Evolutionary conservation across 2,113 vertebrate genomes (phyloP).

Genomic region (Psittacara wagleri): DNA sequence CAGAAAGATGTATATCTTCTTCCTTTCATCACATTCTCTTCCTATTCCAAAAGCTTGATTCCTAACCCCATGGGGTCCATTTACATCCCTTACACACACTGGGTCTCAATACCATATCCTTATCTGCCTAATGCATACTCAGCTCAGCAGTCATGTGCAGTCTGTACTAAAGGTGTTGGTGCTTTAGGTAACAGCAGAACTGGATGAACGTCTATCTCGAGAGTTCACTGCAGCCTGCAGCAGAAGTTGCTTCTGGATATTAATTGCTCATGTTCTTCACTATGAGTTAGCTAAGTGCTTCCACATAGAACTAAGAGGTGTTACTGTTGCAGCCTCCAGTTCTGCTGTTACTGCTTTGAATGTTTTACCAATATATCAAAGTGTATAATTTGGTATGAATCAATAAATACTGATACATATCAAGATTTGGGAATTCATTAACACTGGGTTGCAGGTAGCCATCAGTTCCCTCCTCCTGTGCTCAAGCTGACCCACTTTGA

Average conservation of each 20-base stretch:
- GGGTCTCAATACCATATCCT: accelerated
- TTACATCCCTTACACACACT: background rate
- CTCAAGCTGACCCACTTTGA: background rate
- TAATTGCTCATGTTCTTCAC: background rate
- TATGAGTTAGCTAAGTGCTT: background rate
- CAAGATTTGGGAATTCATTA: background rate
- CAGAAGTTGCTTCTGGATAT: background rate
- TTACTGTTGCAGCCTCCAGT: background rate
- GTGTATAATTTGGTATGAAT: background rate
- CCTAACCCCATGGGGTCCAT: accelerated
- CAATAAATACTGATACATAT: background rate
- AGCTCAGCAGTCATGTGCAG: background rate
- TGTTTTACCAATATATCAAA: background rate
- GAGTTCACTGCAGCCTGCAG: background rate
- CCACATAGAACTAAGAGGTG: background rate
- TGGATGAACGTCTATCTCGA: background rate
- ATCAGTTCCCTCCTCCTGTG: background rate
- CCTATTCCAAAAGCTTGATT: background rate
- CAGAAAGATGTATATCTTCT: background rate
- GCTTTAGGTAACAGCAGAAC: background rate
- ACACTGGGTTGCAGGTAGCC: background rate
- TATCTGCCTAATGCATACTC: background rate
- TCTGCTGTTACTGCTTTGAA: background rate
- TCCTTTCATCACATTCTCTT: background rate
- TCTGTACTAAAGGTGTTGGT: background rate